Evolutionary conservation across 1,140 invertebrate genomes (phyloP).

Genomic region (Mactra quadrangularis): DNA sequence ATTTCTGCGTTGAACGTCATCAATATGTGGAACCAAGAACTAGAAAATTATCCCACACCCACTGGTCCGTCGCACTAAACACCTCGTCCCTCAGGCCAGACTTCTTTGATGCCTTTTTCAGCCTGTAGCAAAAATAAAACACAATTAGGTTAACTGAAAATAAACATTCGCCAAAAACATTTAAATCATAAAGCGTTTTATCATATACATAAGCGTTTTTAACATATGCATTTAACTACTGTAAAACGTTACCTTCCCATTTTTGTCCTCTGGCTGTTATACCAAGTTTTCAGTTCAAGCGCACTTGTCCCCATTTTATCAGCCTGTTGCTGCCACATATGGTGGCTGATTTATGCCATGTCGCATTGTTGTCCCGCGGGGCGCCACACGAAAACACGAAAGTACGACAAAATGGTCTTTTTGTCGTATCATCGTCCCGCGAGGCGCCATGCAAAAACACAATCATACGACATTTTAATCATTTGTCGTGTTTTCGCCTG

Average conservation of each 20-base stretch:
- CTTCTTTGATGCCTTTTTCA: slow-evolving; percentile 38
- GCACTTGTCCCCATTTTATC: slow-evolving; percentile 27
- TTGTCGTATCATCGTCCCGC: too few species aligned
- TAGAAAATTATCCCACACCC: slow-evolving; percentile 40
- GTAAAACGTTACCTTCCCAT: slow-evolving; percentile 28
- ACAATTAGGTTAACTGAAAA: slow-evolving; percentile 18
- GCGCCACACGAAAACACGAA: too few species aligned
- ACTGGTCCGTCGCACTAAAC: slow-evolving; percentile 34
- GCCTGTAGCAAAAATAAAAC: slow-evolving; percentile 28
- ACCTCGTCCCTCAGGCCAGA: slow-evolving; percentile 20
- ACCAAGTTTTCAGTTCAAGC: slow-evolving; percentile 29
- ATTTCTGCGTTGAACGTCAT: too few species aligned
- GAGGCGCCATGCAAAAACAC: too few species aligned
- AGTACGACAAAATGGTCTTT: too few species aligned
- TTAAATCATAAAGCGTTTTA: slow-evolving; percentile 16
- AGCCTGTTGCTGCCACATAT: slow-evolving; percentile 41
- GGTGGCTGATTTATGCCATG: too few species aligned
- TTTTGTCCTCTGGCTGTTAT: slow-evolving; percentile 35
- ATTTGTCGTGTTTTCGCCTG: too few species aligned
- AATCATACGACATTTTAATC: too few species aligned
- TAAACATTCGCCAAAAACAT: slow-evolving; percentile 9
- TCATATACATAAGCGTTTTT: slow-evolving; percentile 13
- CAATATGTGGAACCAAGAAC: slow-evolving; percentile 36
- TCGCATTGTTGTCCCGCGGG: too few species aligned
- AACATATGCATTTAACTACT: slow-evolving; percentile 4